These are phyloP conservation scores for Pyxicephalus adspersus DNA, from an alignment of 2,113 vertebrate genomes.

Conservation along the genomic window DNA sequence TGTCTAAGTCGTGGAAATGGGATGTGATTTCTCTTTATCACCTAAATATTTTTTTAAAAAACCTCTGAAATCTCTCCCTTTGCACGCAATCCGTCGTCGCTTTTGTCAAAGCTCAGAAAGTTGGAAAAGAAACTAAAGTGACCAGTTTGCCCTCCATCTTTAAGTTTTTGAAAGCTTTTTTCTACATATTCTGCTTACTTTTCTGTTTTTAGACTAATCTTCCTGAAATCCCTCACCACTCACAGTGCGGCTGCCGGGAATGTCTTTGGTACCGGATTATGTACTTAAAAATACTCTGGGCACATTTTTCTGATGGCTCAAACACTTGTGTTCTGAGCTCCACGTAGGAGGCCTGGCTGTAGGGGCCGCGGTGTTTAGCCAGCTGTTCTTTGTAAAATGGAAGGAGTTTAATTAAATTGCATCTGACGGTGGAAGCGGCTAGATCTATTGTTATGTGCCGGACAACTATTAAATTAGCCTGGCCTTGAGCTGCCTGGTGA, in stretches of 20 bases:
- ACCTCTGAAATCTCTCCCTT: not conserved
- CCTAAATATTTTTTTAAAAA: too few species aligned
- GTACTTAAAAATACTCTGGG: constrained; percentile 56
- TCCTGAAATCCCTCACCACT: constrained; percentile 50
- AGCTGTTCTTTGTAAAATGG: constrained; percentile 65
- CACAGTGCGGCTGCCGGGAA: constrained; percentile 30
- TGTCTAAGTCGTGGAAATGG: too few species aligned
- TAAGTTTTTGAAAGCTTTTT: not conserved
- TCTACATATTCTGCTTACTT: constrained; percentile 23
- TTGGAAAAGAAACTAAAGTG: not conserved
- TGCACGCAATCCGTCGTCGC: not conserved
- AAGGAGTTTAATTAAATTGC: constrained; percentile 60
- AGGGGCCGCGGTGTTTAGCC: constrained; percentile 58
- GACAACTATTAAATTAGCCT: constrained; percentile 40
- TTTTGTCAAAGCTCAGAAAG: not conserved
- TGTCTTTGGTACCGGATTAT: constrained; percentile 32
- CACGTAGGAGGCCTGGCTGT: constrained; percentile 59
- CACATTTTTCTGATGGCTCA: constrained; percentile 39
- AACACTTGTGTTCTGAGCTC: constrained; percentile 53
- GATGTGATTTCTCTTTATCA: too few species aligned
- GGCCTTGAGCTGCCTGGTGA: constrained; percentile 31
- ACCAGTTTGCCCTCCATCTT: not conserved
- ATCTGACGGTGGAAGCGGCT: constrained; percentile 57
- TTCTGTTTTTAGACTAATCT: constrained; percentile 38
- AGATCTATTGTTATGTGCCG: constrained; percentile 52